Percentiles rank a stretch among this genome's conserved stretches.
These are phyloP conservation scores for Notoglanidium macrostoma DNA, from an alignment of 2,797 vertebrate species.

Conservation along the genomic window DNA sequence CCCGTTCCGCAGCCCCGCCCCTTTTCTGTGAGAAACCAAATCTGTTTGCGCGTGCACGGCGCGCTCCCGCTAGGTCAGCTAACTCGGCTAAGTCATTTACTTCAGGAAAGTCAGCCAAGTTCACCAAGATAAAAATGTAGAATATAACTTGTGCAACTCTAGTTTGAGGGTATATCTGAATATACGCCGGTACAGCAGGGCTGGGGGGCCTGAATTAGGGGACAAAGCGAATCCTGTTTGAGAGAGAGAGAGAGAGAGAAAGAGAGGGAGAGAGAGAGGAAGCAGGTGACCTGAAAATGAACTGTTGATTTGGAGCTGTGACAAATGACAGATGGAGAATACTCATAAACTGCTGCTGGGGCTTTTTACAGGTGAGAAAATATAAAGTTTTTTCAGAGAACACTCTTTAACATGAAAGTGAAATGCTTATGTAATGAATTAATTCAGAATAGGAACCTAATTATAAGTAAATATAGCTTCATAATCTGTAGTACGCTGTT, in stretches of 20 bases:
- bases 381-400: not conserved
- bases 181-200: not conserved
- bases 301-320: constrained; percentile 36
- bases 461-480: not conserved
- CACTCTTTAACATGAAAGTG: not conserved
- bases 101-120: constrained; percentile 5
- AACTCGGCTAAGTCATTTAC: constrained; percentile 8
- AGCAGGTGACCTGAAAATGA: constrained; percentile 25
- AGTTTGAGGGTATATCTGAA: not conserved
- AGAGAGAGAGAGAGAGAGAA: not conserved
- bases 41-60: constrained; percentile 15
- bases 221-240: not conserved
- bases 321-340: constrained; percentile 51
- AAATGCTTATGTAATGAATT: not conserved
- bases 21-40: not conserved
- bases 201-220: not conserved
- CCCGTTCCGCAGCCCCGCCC: constrained; percentile 19
- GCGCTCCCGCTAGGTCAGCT: not conserved
- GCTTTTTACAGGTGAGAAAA: constrained; percentile 55
- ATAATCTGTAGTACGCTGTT: not conserved
- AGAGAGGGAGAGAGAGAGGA: not conserved
- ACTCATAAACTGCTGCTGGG: constrained; percentile 36
- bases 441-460: no score
- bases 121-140: not conserved
- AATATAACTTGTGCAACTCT: not conserved